These are phyloP conservation scores for Mantis religiosa DNA, from an alignment of 2,888 invertebrate genomes.

Conservation along the genomic window DNA sequence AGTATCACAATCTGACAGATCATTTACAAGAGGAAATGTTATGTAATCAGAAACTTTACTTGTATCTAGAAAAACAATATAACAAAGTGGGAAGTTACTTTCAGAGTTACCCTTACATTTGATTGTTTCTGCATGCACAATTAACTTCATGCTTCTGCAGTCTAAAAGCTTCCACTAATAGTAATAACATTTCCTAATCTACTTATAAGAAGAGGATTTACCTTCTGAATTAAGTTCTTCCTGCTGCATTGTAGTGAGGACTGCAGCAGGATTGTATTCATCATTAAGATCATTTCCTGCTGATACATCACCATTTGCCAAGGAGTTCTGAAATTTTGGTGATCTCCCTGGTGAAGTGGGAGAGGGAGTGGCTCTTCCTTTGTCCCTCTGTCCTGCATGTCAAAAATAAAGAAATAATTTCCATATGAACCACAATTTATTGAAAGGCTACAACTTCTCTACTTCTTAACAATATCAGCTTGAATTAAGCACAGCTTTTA, in stretches of 20 bases:
- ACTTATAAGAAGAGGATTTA: neutral
- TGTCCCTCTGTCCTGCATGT: constrained; percentile 21
- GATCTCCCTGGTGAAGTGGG: constrained; percentile 22
- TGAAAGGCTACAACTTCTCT: neutral
- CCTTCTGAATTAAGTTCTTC: neutral
- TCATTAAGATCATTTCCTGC: neutral
- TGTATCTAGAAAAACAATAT: too few relatives aligned
- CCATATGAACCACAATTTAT: too few relatives aligned
- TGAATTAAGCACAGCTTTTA: too few relatives aligned
- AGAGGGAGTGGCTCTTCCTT: constrained; percentile 10
- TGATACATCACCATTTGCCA: constrained; percentile 14
- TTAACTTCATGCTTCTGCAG: too few relatives aligned
- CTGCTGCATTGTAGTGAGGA: neutral
- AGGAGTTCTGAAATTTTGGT: neutral
- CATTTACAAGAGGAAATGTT: too few relatives aligned
- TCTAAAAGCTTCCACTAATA: too few relatives aligned
- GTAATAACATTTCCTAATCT: too few relatives aligned
- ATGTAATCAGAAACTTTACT: too few relatives aligned
- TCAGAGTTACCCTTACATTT: too few relatives aligned
- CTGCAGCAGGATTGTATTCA: neutral
- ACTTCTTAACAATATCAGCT: neutral
- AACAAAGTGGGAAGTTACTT: too few relatives aligned
- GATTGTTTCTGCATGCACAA: too few relatives aligned
- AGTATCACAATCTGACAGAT: too few relatives aligned
- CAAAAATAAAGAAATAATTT: neutral